These are phyloP conservation scores for Invenusta paracnida DNA, from an alignment of 2,888 invertebrate genomes.

Conservation along the genomic window DNA sequence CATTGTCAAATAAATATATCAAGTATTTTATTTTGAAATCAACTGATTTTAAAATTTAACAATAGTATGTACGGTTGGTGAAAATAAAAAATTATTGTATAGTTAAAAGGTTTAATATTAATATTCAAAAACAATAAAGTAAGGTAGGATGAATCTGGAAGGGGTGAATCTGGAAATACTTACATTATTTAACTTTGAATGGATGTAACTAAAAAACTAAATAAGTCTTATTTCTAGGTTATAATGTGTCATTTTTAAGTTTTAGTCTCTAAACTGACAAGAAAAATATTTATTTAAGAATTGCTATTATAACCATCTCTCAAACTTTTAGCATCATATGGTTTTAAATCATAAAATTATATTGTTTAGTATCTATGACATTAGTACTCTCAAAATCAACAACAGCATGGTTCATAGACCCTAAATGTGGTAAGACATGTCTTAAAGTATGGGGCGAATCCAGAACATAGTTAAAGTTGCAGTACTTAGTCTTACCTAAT, in stretches of 20 bases:
- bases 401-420: background rate
- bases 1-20: no score
- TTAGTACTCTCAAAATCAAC: background rate
- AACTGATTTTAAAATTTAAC: no score
- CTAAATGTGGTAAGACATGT: background rate
- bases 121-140: no score
- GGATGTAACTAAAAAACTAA: background rate
- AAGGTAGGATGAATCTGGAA: background rate
- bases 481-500: no score
- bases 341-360: background rate
- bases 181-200: background rate
- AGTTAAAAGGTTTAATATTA: no score
- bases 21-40: no score
- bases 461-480: no score
- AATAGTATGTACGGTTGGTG: no score
- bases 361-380: slow-evolving; percentile 5
- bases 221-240: background rate
- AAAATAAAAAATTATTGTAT: no score
- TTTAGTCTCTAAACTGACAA: slow-evolving; percentile 2
- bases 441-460: slow-evolving; percentile 17
- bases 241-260: slow-evolving; percentile 11
- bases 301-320: background rate
- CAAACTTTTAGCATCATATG: background rate
- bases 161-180: background rate
- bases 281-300: background rate